A percentile compares a stretch with the other conserved stretches of the same genome.
Evolutionary conservation across 2,888 invertebrate genomes (phyloP).

Genomic region (Thelaira solivaga): DNA sequence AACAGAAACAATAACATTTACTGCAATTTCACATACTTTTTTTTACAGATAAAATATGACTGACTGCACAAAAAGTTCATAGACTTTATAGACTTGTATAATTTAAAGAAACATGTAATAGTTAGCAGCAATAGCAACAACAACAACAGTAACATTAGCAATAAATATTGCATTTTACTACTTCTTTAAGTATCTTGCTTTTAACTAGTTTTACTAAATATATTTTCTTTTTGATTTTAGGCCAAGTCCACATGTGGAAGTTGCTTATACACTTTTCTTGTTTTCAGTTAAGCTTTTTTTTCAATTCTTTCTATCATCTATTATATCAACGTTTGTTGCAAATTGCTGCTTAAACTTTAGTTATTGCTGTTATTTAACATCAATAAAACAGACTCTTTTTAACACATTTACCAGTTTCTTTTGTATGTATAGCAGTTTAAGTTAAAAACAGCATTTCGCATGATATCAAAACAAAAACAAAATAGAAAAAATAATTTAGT

Average conservation of each 20-base stretch:
- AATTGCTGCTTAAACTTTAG: slow-evolving; percentile 33
- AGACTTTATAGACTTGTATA: no score
- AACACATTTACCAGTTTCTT: slow-evolving; percentile 41
- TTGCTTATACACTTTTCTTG: slow-evolving; percentile 23
- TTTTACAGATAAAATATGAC: no score
- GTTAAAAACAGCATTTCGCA: slow-evolving; percentile 19
- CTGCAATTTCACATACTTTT: not conserved
- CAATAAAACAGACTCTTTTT: slow-evolving; percentile 5
- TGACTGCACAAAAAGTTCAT: not conserved
- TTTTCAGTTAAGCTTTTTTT: not conserved
- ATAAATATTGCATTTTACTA: not conserved
- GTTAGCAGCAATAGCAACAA: slow-evolving; percentile 11
- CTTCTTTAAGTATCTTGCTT: slow-evolving; percentile 1
- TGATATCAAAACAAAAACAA: not conserved
- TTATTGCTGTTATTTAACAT: slow-evolving; percentile 44
- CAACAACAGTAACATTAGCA: not conserved
- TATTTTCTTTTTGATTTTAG: slow-evolving; percentile 46
- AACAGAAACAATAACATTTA: slow-evolving; percentile 2
- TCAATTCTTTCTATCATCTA: not conserved
- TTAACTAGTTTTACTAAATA: slow-evolving; percentile 53
- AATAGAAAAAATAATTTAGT: not conserved
- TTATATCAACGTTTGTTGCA: slow-evolving; percentile 26
- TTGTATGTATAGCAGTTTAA: slow-evolving; percentile 48
- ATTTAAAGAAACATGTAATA: no score
- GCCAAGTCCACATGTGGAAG: slow-evolving; percentile 62